Evolutionary conservation across 2,113 vertebrate species (phyloP).

Genomic region (Rhegmatorhina hoffmannsi): DNA sequence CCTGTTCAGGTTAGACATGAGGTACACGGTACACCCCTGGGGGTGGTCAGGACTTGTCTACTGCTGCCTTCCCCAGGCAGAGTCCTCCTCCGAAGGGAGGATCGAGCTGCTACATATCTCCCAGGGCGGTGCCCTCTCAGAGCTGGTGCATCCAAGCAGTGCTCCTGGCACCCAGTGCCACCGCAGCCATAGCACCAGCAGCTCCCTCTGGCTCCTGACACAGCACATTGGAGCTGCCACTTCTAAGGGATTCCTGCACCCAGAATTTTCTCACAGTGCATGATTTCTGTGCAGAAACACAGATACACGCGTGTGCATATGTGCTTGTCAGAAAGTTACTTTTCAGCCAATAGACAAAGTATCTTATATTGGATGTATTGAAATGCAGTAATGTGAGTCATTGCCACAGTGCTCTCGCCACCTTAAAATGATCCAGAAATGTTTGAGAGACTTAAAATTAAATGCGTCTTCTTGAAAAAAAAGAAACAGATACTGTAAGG

Average conservation of each 20-base stretch:
- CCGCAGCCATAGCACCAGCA: accelerated
- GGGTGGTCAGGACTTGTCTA: neutral
- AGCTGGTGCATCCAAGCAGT: neutral
- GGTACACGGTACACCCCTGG: accelerated
- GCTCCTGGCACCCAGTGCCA: neutral
- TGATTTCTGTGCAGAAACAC: neutral
- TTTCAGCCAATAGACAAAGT: neutral
- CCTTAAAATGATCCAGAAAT: conserved; percentile 16
- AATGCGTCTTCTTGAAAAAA: neutral
- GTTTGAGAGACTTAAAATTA: neutral
- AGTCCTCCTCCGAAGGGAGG: neutral
- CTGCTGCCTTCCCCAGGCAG: neutral
- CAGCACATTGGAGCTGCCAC: neutral
- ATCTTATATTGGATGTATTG: neutral
- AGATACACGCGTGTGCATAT: accelerated
- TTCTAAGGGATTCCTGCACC: neutral
- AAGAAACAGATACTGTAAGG: neutral
- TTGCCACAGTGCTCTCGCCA: neutral
- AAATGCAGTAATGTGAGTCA: neutral
- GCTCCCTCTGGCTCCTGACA: neutral
- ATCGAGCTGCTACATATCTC: accelerated
- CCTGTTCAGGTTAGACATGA: neutral
- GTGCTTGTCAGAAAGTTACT: neutral
- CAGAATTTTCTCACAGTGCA: neutral
- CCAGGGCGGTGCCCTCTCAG: neutral